Evolutionary conservation across 2,113 vertebrate species (phyloP), one percentile per base, ranked within the genome.

Genomic region (Oncorhynchus clarkii): DNA sequence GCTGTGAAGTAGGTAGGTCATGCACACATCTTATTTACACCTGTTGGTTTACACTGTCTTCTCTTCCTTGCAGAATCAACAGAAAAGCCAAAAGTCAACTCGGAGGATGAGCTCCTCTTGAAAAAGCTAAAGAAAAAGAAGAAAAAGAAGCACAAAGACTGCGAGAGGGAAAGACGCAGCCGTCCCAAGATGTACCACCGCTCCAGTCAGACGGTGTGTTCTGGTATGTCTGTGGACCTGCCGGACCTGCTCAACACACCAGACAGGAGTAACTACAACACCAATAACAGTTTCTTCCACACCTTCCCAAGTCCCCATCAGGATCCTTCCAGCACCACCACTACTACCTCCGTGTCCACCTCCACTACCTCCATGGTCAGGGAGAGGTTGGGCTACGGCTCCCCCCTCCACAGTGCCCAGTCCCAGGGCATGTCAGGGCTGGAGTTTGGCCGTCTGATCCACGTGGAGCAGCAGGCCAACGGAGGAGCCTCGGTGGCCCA

Each of bases 101-200:
- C 90, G 0, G 96, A 97, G 85, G 67, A 68, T 0, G 97, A 99
- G 84, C 92, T 98, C 82, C 95, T 96, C 91, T 95, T 97, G 84
- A 98, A 96, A 93, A 99, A 98, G 87, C 95, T 96, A 18, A 99
- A 99, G 94, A 99, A 99, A 94, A 99, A 99, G 96, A 99, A 99
- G 96, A 99, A 99, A 94, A 99, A 99, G 95, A 99, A 99, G 95
- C 97, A 98, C 84, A 98, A 96, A 96, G 97, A 99, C 76, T 96
- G 95, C 1, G 97, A 97, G 88, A 62, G 59, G 59, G 59, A 22
- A 20, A 98, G 96, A 90, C 93, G 95, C 76, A 97, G 96, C 80
- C 95, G 93, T 74, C 96, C 97, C 72, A 99, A 99, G 95, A 97
- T 97, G 96, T 97, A 95, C 88, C 97, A 96, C 91, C 96, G 95